Evolutionary conservation across 2,113 vertebrate genomes (phyloP), one percentile per base, ranked within the genome.

Genomic region (Pipa parva): DNA sequence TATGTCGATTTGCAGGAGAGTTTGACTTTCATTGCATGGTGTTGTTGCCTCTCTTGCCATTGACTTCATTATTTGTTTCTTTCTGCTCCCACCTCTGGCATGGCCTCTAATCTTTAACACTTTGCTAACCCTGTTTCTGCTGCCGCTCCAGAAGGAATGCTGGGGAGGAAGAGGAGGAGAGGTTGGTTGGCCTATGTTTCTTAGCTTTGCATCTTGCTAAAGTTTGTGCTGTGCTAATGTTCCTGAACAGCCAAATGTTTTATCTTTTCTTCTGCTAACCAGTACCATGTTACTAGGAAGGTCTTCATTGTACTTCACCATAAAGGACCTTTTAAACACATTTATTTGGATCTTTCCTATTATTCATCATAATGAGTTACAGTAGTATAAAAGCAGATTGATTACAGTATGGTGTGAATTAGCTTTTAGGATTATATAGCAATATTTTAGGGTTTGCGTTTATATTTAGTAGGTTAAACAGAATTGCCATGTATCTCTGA

Each of bases 141-240:
- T 87, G 92, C 91, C 85, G 79, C 88, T 86, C 88, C 92, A 97
- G 94, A 87, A 88, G 90, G 86, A 85, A 89, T 81, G 71, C 90
- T 90, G 94, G 91, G 85, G 89, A 93, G 87, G 91, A 94, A 87
- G 90, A 93, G 87, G 87, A 91, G 70, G 82, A 91, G 90, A 97
- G 95, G 95, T 96, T 92, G 92, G 92, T 92, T 85, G 80, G 80
- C 80, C 80, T 76, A 57, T 57, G 39, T 79, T 57, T 26, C 80
- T 75, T 73, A 37, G 58, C 72, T 74, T 51, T 74, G 21, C 5
- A n/a, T 22, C 45, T 15, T 49, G 20, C 29, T 7, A n/a, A 22
- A 18, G 5, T 37, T 7, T 63, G 27, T 13, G 13, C 39, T 42
- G 11, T 42, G 17, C 9, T 36, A 15, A 46, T 18, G 10, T 33